Percentiles rank a stretch among this genome's conserved stretches.
phyloP scores from a whole-genome alignment of 2,797 vertebrate genomes.

The Rhynchotus rufescens region DNA sequence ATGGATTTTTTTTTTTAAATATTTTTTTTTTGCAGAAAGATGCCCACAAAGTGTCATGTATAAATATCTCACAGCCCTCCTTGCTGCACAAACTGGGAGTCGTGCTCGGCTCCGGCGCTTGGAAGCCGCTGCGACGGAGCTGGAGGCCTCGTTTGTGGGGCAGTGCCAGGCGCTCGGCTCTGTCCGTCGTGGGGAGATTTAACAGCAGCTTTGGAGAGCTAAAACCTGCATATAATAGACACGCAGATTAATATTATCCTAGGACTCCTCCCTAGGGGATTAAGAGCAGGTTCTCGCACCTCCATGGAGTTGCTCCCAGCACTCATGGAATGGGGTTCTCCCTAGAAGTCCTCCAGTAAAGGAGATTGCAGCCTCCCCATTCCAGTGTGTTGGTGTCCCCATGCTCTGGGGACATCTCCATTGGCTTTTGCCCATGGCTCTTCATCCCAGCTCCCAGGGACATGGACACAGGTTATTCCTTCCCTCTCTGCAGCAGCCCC shows the following conservation, averaged over 20 bases:
- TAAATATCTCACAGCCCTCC: not conserved
- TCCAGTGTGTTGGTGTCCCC: not conserved
- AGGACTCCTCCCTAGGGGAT: no score
- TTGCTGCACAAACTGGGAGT: not conserved
- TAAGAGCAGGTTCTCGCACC: not conserved
- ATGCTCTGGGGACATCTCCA: not conserved
- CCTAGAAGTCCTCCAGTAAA: not conserved
- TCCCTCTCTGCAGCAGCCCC: not conserved
- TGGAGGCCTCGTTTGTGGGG: not conserved
- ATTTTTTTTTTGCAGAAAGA: not conserved
- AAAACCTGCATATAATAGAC: not conserved
- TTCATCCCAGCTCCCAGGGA: no score
- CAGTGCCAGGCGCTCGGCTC: not conserved
- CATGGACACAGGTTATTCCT: not conserved
- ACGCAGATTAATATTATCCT: not conserved
- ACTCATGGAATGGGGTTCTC: not conserved
- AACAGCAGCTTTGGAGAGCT: not conserved
- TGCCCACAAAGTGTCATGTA: not conserved
- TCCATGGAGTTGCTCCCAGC: not conserved
- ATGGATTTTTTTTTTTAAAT: no score
- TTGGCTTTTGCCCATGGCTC: not conserved
- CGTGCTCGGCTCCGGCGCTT: not conserved
- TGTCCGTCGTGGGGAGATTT: not conserved
- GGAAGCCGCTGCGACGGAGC: not conserved
- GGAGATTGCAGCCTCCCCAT: not conserved